Percentiles rank a stretch among this genome's conserved stretches.
Conservation (phyloP, 2,797 vertebrate genomes). For the Selene dorsalis region DNA sequence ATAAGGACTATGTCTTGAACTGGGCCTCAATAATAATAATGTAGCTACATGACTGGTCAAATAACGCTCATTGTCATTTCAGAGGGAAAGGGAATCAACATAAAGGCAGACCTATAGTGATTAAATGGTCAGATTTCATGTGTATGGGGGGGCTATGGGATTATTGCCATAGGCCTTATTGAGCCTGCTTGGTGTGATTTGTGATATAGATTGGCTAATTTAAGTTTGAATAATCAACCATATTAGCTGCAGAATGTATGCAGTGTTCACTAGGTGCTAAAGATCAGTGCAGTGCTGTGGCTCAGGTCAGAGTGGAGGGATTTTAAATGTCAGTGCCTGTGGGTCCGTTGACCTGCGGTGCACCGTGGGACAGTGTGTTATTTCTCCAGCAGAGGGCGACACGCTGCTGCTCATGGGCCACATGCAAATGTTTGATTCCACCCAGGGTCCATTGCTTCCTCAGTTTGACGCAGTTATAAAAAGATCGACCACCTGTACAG, state of each 20-base stretch:
- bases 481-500: neutral
- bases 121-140: neutral
- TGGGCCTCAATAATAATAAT: too few species aligned
- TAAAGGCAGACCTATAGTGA: too few species aligned
- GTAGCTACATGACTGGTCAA: too few species aligned
- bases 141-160: neutral
- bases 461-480: neutral
- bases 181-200: neutral
- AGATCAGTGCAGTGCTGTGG: neutral
- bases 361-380: neutral
- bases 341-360: neutral
- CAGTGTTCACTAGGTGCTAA: too few species aligned
- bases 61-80: neutral
- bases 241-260: too few species aligned
- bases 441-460: neutral
- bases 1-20: neutral
- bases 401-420: constrained; percentile 16
- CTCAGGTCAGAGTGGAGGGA: neutral
- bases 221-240: neutral
- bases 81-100: too few species aligned
- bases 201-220: neutral
- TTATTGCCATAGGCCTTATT: neutral
- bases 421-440: constrained; percentile 16
- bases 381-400: constrained; percentile 66
- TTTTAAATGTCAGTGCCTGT: neutral